Conservation (phyloP, 2,797 vertebrate species). For the Ispidina picta region DNA sequence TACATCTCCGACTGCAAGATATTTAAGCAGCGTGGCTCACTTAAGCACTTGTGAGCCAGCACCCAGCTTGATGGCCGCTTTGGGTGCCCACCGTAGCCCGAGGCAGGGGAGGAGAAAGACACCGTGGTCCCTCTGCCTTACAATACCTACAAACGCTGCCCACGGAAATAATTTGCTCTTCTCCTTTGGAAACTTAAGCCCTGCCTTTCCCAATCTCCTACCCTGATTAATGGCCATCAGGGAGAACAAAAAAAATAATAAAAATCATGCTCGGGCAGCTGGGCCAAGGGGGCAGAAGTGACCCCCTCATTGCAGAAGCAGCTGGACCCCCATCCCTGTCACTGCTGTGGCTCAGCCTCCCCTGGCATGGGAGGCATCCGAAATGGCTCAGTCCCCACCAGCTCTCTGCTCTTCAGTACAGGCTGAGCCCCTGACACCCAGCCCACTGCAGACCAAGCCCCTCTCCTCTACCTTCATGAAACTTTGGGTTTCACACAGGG, state of each 20-base stretch:
- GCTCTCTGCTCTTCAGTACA: not conserved
- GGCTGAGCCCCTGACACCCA: not conserved
- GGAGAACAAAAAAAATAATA: not conserved
- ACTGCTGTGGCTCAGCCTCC: not conserved
- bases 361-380: accelerated
- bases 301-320: not conserved
- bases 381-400: accelerated
- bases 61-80: not conserved
- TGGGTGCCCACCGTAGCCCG: accelerated
- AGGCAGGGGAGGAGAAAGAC: not conserved
- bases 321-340: not conserved
- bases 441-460: accelerated
- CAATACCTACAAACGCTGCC: not conserved
- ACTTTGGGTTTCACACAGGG: not conserved
- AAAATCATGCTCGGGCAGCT: not conserved
- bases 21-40: not conserved
- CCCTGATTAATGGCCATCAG: not conserved
- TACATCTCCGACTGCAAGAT: not conserved
- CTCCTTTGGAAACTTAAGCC: not conserved
- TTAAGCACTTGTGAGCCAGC: not conserved
- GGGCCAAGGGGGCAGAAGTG: not conserved
- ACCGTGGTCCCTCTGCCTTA: not conserved
- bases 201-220: slow-evolving; percentile 16
- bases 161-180: not conserved
- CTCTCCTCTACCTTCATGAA: not conserved